Conservation (phyloP, 2,797 vertebrate genomes). For the Parambassis ranga region DNA sequence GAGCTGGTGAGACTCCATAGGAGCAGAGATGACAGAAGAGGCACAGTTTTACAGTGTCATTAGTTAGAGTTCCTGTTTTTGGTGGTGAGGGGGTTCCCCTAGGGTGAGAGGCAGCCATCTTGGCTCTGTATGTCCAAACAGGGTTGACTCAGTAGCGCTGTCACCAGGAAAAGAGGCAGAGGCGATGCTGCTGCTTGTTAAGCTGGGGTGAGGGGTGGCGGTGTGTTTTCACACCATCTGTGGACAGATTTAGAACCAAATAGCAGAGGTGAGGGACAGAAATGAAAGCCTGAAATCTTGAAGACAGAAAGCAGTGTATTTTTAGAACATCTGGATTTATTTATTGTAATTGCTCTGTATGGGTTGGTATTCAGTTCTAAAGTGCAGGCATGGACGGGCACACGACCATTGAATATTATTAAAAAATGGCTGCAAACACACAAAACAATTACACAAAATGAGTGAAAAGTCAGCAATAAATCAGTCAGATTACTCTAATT, state of each 20-base stretch:
- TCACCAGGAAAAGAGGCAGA: not conserved
- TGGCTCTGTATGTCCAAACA: slow-evolving; percentile 4
- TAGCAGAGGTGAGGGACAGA: no score
- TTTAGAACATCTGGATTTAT: not conserved
- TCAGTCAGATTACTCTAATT: no score
- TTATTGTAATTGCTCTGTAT: not conserved
- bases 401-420: no score
- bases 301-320: not conserved
- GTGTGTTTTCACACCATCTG: not conserved
- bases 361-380: not conserved
- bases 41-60: not conserved
- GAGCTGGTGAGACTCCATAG: not conserved
- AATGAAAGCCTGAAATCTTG: no score
- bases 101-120: slow-evolving; percentile 31
- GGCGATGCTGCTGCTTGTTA: not conserved
- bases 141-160: no score
- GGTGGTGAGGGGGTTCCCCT: not conserved
- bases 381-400: not conserved
- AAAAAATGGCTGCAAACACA: not conserved
- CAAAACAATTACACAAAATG: no score
- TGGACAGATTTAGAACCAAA: not conserved
- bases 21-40: not conserved
- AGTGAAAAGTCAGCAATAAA: no score
- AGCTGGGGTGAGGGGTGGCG: not conserved
- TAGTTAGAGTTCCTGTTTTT: not conserved